These are phyloP conservation scores for Scartelaos histophorus DNA, from an alignment of 2,113 vertebrate genomes.

Conservation along the genomic window DNA sequence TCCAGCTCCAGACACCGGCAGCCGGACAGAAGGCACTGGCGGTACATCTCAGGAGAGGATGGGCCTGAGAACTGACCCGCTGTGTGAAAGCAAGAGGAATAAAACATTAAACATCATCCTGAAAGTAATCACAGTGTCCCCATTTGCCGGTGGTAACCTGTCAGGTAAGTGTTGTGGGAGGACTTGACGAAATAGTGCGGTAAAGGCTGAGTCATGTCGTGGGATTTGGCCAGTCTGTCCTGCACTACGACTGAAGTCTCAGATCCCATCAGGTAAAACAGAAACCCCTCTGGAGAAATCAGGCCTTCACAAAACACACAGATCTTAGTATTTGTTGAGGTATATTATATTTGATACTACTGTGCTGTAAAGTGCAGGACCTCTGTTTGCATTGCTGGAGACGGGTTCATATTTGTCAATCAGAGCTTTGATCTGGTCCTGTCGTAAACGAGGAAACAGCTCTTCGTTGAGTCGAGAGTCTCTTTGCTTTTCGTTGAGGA, in stretches of 20 bases:
- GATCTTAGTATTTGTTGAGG: background rate
- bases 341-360: background rate
- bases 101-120: background rate
- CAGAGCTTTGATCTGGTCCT: constrained; percentile 88
- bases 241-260: constrained; percentile 87
- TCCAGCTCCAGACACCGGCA: constrained; percentile 97
- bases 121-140: background rate
- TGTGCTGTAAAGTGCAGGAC: constrained; percentile 60
- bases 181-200: constrained; percentile 96
- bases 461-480: constrained; percentile 90
- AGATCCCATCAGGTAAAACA: constrained; percentile 88
- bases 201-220: constrained; percentile 92
- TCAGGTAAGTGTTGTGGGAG: constrained; percentile 97
- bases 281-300: constrained; percentile 90
- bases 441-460: constrained; percentile 85
- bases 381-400: constrained; percentile 84
- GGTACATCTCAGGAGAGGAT: constrained; percentile 97
- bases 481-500: constrained; percentile 93
- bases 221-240: constrained; percentile 83
- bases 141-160: constrained; percentile 74
- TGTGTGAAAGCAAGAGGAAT: constrained; percentile 52
- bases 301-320: constrained; percentile 77
- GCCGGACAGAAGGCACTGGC: constrained; percentile 90
- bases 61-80: constrained; percentile 94
- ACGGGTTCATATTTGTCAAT: constrained; percentile 94